Evolutionary conservation across 2,888 invertebrate species (phyloP), one percentile per base, ranked within the genome.

Genomic region (Deroplatys truncata): DNA sequence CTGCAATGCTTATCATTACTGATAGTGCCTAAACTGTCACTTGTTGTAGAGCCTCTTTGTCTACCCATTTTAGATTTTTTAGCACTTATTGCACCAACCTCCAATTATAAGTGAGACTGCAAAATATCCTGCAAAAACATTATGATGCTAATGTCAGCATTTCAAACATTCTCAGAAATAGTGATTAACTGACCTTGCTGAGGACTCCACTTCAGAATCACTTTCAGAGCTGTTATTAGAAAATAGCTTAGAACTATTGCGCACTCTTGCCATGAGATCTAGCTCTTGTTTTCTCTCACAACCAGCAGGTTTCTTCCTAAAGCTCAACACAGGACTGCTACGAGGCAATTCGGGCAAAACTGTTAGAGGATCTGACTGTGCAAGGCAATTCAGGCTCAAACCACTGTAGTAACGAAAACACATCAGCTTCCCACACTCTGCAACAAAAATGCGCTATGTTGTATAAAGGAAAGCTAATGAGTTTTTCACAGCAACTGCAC

Each of bases 331-430:
- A 8, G 84, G 84, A 20, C 84, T 84, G 72, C 28, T 89, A 13
- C 82, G 49, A 28, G 84, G 43, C 1, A 85, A 28, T 31, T 56
- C 31, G 92, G 95, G 95, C 92, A 95, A 94, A 92, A 95, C 84
- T 10, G 89, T 95, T 90, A 96, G 94, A 90, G 96, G 95, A 90
- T 95, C 94, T 16, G 96, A 95, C 93, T 96, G 95, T 91, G 96
- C 96, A 91, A 95, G 94, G 92, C 96, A 96, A 92, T 96, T 95
- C 92, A 96, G 94, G 91, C 94, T 95, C 90, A 95, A 94, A 91
- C 95, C 95, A 93, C 95, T 95, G 94, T 96, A 96, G 93, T 96
- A 96, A 88, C 96, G 96, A 93, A 96, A 96, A 93, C 96, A 96
- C 91, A 96, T 94, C 91, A 96, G 94, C 93, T 96, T 96, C 93